These are phyloP conservation scores for Drosophila colorata DNA, from an alignment of 2,888 invertebrate species.

Conservation along the genomic window DNA sequence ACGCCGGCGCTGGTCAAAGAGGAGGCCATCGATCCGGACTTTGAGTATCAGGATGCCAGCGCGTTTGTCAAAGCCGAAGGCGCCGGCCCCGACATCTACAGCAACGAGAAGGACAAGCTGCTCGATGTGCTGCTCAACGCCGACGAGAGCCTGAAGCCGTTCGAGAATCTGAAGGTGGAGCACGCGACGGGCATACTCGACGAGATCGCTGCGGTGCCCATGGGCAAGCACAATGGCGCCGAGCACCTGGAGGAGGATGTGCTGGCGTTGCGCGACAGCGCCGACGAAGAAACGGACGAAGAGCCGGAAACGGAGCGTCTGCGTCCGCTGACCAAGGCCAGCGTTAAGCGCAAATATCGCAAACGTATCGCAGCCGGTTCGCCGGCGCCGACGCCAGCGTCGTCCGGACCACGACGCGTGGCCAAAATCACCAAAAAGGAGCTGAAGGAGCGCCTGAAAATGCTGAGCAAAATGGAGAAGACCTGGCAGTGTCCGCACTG, in stretches of 20 bases:
- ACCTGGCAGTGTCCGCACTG: constrained; percentile 82
- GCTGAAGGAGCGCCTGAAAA: constrained; percentile 79
- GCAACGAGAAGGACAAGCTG: constrained; percentile 79
- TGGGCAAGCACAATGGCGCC: constrained; percentile 63
- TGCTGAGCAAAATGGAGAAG: constrained; percentile 79
- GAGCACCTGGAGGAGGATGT: constrained; percentile 72
- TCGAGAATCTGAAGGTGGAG: constrained; percentile 71
- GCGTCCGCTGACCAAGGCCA: constrained; percentile 31
- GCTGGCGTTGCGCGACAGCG: constrained; percentile 61
- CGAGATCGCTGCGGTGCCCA: constrained; percentile 77
- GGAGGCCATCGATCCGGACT: constrained; percentile 66
- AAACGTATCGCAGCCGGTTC: constrained; percentile 52
- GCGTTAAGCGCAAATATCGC: constrained; percentile 65
- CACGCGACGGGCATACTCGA: constrained; percentile 67
- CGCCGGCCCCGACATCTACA: constrained; percentile 68
- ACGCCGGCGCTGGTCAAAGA: constrained; percentile 63
- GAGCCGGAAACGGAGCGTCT: constrained; percentile 22
- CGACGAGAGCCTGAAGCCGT: constrained; percentile 65
- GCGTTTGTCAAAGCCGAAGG: constrained; percentile 76
- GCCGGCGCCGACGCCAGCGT: constrained; percentile 13
- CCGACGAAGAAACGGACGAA: constrained; percentile 38
- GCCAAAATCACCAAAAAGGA: constrained; percentile 77
- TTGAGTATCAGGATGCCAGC: constrained; percentile 72
- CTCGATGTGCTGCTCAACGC: constrained; percentile 75
- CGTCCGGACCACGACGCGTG: constrained; percentile 65